These are phyloP conservation scores for Nibea coibor DNA, from an alignment of 2,113 vertebrate genomes.

Conservation along the genomic window DNA sequence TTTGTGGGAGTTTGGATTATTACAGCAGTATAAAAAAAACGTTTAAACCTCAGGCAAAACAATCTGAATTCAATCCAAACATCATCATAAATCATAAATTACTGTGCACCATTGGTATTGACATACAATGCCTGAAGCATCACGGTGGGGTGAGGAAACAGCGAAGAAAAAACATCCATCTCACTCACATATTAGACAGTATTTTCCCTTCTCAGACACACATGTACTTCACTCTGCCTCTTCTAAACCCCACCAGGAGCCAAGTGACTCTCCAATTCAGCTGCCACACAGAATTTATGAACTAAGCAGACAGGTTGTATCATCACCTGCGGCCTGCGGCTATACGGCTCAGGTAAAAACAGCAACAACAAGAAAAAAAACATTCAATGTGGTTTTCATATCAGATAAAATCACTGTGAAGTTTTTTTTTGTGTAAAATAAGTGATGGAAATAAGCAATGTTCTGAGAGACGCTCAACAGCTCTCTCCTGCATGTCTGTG, in stretches of 20 bases:
- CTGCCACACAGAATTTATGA: neutral
- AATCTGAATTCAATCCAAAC: neutral
- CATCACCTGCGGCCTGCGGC: neutral
- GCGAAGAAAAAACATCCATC: neutral
- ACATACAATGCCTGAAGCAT: too few species aligned
- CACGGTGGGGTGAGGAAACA: neutral
- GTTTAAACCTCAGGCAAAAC: neutral
- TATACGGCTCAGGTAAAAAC: neutral
- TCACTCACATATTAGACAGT: neutral
- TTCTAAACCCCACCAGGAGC: neutral
- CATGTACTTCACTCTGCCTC: neutral
- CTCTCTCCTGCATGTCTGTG: conserved; percentile 1
- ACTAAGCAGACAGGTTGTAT: neutral
- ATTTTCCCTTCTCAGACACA: neutral
- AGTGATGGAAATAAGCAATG: neutral
- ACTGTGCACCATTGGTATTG: too few species aligned
- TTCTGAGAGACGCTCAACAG: neutral
- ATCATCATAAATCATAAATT: too few species aligned
- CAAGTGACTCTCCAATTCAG: neutral
- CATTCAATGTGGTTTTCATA: neutral
- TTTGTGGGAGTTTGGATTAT: neutral
- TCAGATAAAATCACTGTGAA: neutral
- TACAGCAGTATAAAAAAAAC: neutral
- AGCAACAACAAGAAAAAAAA: neutral
- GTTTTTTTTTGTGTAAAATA: neutral